These are phyloP conservation scores for Catharus ustulatus DNA, from an alignment of 2,797 vertebrate species.

Conservation along the genomic window DNA sequence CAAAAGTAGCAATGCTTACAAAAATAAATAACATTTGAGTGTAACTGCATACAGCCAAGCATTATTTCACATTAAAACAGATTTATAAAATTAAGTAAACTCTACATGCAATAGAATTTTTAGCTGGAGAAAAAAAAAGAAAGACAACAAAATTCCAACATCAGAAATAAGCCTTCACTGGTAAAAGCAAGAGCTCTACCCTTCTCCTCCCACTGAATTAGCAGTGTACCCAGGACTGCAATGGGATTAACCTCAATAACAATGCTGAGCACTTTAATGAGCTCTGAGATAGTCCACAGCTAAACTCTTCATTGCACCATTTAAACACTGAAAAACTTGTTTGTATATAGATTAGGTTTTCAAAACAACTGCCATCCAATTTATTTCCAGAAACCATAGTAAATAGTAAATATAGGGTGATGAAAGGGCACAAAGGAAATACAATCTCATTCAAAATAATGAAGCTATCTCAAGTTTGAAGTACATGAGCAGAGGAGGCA, in stretches of 20 bases:
- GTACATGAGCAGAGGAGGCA: background rate
- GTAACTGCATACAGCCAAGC: background rate
- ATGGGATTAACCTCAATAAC: constrained; percentile 18
- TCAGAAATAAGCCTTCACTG: background rate
- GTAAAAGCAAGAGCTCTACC: background rate
- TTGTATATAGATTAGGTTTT: background rate
- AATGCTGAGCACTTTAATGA: constrained; percentile 19
- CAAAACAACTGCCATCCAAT: background rate
- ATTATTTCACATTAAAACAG: background rate
- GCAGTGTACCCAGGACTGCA: background rate
- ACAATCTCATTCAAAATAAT: background rate
- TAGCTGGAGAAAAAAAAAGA: background rate
- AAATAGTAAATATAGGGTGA: background rate
- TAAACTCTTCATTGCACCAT: background rate
- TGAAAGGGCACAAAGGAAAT: background rate
- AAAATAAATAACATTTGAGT: background rate
- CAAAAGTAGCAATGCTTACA: background rate
- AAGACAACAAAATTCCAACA: background rate
- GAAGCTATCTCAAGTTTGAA: background rate
- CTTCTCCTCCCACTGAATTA: background rate
- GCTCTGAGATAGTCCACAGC: background rate
- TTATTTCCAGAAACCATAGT: constrained; percentile 13
- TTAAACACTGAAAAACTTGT: background rate
- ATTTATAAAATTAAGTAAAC: background rate
- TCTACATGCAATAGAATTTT: background rate